These are phyloP conservation scores for Metopolophium dirhodum DNA, from an alignment of 1,140 invertebrate genomes.

Conservation along the genomic window DNA sequence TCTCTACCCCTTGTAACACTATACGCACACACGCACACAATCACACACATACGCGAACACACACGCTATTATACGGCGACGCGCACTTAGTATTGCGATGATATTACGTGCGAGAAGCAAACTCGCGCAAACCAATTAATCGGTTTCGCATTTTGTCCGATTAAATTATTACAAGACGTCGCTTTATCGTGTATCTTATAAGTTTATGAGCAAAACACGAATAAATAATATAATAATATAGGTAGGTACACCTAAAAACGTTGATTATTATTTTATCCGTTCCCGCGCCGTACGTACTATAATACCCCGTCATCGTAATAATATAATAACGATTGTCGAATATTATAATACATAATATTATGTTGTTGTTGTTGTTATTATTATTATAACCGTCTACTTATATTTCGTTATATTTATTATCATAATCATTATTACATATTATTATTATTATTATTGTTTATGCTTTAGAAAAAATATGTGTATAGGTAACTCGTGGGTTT, in stretches of 20 bases:
- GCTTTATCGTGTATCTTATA: too few species aligned
- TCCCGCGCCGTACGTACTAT: neutral
- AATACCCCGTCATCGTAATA: neutral
- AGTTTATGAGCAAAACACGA: too few species aligned
- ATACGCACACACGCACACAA: conserved; percentile 26
- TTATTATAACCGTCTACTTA: too few species aligned
- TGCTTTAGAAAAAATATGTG: neutral
- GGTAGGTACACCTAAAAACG: too few species aligned
- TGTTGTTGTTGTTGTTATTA: too few species aligned
- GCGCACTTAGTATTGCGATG: neutral
- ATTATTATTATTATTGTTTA: neutral
- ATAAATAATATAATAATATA: too few species aligned
- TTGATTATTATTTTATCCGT: too few species aligned
- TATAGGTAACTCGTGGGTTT: neutral
- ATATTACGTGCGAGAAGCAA: neutral
- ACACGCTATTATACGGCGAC: neutral
- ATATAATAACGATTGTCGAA: neutral
- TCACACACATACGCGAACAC: neutral
- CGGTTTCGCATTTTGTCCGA: neutral
- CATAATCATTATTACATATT: neutral
- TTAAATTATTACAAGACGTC: neutral
- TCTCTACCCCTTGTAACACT: conserved; percentile 57
- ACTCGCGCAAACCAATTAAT: neutral
- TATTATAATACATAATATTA: too few species aligned
- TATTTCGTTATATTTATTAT: neutral